Evolutionary conservation across 2,888 invertebrate species (phyloP), one percentile per base, ranked within the genome.

Genomic region (Lucinisca nassula): DNA sequence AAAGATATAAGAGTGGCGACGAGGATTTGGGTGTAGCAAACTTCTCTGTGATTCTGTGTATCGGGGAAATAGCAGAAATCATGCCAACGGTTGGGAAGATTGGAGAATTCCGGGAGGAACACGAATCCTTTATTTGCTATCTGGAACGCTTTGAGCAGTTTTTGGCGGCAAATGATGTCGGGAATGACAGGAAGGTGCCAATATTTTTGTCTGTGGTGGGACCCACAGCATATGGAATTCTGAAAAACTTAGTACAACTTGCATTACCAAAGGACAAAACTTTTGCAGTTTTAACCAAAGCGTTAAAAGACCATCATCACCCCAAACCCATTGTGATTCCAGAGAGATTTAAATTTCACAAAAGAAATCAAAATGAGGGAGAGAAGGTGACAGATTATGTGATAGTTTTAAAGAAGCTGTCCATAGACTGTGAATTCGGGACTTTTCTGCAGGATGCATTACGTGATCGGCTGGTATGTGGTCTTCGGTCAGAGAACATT

Each of bases 311-410:
- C 38, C 78, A 85, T 37, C 82, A 77, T 45, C 72, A 55, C 12
- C 85, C 73, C 10, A 85, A 72, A 77, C 72, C 73, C 1, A 27
- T 85, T 27, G 38, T 61, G 1, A 80, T 84, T 70, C 75, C 86
- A 10, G 85, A 78, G 82, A 12, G 82, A 10, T 85, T 85, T 21
- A 82, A 82, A n/a, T 85, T 82, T 32, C 55, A 82, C 35, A 78
- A 78, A 82, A 37, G 78, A 4, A 85, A 82, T 35, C 86, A 83
- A 49, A 45, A 35, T 14, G 72, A 79, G 40, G 75, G 79, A 10
- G 75, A 82, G n/a, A n/a, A n/a, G n/a, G 67, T 85, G 0, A 12
- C 24, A 12, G 80, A 79, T 24, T 87, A 87, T 74, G 77, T 84
- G 1, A 81, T 72, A n/a, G 72, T 14, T 17, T 32, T 27, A 35